Evolutionary conservation across 2,113 vertebrate genomes (phyloP), one percentile per base, ranked within the genome.

Genomic region (Bos javanicus): DNA sequence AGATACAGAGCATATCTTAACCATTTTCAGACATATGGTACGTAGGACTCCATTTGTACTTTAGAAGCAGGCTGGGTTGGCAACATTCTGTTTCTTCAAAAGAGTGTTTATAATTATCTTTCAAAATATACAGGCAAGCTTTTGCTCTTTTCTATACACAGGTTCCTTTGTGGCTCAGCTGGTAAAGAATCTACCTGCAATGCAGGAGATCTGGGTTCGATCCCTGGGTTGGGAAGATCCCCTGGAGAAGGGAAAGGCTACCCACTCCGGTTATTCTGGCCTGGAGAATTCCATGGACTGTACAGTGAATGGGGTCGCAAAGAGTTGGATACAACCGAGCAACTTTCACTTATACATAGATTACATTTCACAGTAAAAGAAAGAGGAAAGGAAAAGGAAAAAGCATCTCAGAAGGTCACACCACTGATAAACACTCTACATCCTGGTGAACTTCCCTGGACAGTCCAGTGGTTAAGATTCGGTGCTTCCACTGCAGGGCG

Each of bases 311-410:
- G 30, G 67, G 67, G n/a, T 39, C n/a, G 2, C 67, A 71, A 71
- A 36, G n/a, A 71, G 67, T 71, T 2, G 0, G 67, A 71, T n/a
- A 39, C 0, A 0, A 39, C n/a, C 23, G 5, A 71, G 10, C 5
- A 1, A 36, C 67, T 39, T 71, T 39, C 67, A 71, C n/a, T 71
- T 85, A 6, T 50, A 56, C 7, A 71, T 5, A 71, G 6, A 23
- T 80, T 96, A 19, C 46, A 92, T 62, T 94, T 96, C 81, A 90
- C 33, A 94, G 62, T 87, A 64, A 91, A 93, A 92, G 56, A 10
- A 60, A 2, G 15, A 56, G 23, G 25, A 30, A 60, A 95, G 1
- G 23, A 71, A 92, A 26, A 86, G 48, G 14, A 59, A 90, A 94
- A 89, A 62, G 12, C 25, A 87, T 57, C 43, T 48, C 43, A 83